phyloP scores from a whole-genome alignment of 1,140 invertebrate genomes.

The Drosophila tropicalis region DNA sequence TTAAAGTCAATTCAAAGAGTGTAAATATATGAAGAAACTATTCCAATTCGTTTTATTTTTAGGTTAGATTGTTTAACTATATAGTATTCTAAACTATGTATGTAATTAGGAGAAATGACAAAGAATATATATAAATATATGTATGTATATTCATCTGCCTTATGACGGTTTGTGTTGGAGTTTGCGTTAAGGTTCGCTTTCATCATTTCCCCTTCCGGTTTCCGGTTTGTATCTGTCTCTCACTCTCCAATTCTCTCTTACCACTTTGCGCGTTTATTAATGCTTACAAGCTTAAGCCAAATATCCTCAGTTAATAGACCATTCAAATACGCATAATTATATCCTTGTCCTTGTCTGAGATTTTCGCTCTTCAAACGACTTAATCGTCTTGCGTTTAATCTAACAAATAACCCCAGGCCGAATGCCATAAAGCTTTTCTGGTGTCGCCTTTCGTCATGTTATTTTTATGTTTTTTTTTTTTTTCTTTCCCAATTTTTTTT shows the following conservation, averaged over 20 bases:
- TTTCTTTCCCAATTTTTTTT: slow-evolving; percentile 46
- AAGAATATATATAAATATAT: too few relatives aligned
- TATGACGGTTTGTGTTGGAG: too few relatives aligned
- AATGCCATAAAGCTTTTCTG: slow-evolving; percentile 55
- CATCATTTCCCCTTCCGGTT: too few relatives aligned
- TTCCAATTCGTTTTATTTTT: too few relatives aligned
- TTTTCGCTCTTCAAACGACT: slow-evolving; percentile 30
- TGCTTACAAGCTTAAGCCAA: slow-evolving; percentile 13
- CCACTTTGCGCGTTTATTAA: slow-evolving; percentile 8
- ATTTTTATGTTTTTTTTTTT: slow-evolving; percentile 41
- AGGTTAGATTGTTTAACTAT: too few relatives aligned
- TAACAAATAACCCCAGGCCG: slow-evolving; percentile 55
- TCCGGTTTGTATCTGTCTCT: too few relatives aligned
- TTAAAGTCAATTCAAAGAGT: too few relatives aligned
- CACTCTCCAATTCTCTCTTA: not conserved
- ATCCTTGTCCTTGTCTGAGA: slow-evolving; percentile 34
- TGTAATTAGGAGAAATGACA: too few relatives aligned
- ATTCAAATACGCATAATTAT: slow-evolving; percentile 75
- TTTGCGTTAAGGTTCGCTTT: too few relatives aligned
- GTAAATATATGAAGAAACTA: too few relatives aligned
- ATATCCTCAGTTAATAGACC: slow-evolving; percentile 63
- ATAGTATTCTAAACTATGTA: too few relatives aligned
- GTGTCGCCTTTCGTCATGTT: slow-evolving; percentile 56
- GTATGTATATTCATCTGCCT: too few relatives aligned
- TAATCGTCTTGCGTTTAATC: slow-evolving; percentile 62